A percentile compares a stretch with the other conserved stretches of the same genome.
These are phyloP conservation scores for Kryptolebias marmoratus DNA, from an alignment of 2,113 vertebrate genomes.

Conservation along the genomic window DNA sequence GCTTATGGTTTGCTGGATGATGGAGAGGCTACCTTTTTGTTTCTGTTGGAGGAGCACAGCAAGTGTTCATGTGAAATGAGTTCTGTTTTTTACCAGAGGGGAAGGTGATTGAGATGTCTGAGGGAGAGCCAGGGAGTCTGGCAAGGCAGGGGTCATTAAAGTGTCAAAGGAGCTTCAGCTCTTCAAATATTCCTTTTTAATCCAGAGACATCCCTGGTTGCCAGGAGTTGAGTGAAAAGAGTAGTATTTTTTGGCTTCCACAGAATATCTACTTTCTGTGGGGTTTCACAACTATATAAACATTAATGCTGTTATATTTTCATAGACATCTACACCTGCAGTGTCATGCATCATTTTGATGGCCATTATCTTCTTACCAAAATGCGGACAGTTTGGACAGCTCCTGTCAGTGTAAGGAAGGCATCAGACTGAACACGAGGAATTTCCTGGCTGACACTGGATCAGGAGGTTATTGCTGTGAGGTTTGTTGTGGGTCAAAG, in stretches of 20 bases:
- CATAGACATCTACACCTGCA: conserved; percentile 32
- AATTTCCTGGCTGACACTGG: conserved; percentile 29
- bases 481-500: conserved; percentile 39
- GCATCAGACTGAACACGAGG: conserved; percentile 30
- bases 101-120: conserved; percentile 73
- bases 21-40: conserved; percentile 67
- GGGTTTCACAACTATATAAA: conserved; percentile 34
- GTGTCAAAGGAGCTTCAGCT: conserved; percentile 45
- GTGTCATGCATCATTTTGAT: conserved; percentile 39
- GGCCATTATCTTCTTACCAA: conserved; percentile 61
- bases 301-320: conserved; percentile 28
- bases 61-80: conserved; percentile 61
- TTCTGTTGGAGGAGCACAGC: conserved; percentile 61
- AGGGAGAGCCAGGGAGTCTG: conserved; percentile 64
- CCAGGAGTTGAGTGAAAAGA: neutral
- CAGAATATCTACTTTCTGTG: conserved; percentile 1
- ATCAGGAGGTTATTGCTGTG: conserved; percentile 29
- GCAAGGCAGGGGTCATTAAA: conserved; percentile 51
- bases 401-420: conserved; percentile 46
- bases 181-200: conserved; percentile 37
- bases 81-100: conserved; percentile 30
- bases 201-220: conserved; percentile 10
- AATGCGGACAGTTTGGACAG: conserved; percentile 54
- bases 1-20: conserved; percentile 67
- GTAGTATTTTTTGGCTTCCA: neutral